Conservation (phyloP, 2,113 vertebrate species). For the Globicephala melas region DNA sequence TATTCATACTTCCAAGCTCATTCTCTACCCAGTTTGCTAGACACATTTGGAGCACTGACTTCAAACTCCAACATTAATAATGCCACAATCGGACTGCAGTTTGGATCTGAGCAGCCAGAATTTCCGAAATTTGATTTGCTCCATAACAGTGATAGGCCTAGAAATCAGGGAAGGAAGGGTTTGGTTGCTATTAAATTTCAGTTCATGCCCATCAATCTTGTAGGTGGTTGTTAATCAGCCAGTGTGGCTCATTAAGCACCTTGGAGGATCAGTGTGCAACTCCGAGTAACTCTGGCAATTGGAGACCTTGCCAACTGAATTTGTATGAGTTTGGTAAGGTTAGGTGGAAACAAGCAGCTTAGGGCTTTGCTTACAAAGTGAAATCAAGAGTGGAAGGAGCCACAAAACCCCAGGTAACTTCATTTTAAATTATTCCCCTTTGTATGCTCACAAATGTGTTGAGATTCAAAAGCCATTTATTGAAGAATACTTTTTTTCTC, state of each 20-base stretch:
- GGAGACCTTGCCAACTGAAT: slow-evolving; percentile 28
- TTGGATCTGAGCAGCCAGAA: background rate
- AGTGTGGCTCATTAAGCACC: slow-evolving; percentile 56
- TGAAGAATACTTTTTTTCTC: background rate
- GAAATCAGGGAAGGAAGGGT: slow-evolving; percentile 31
- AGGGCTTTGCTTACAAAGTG: background rate
- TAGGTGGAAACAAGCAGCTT: slow-evolving; percentile 51
- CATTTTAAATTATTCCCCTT: background rate
- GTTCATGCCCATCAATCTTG: slow-evolving; percentile 42
- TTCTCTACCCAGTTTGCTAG: background rate
- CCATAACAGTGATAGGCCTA: background rate
- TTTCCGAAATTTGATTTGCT: slow-evolving; percentile 42
- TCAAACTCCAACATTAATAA: slow-evolving; percentile 14
- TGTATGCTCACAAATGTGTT: background rate
- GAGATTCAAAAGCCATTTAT: background rate
- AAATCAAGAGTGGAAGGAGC: slow-evolving; percentile 34
- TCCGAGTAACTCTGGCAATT: slow-evolving; percentile 33
- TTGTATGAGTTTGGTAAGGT: slow-evolving; percentile 25
- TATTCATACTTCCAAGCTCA: background rate
- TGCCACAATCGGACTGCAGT: background rate
- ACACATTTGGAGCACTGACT: background rate
- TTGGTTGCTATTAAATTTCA: slow-evolving; percentile 49
- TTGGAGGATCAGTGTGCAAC: slow-evolving; percentile 17
- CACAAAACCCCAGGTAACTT: background rate
- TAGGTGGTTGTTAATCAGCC: slow-evolving; percentile 50